Base-by-base conservation (phyloP, 2,113 vertebrate genomes). In the Chitala chitala region DNA sequence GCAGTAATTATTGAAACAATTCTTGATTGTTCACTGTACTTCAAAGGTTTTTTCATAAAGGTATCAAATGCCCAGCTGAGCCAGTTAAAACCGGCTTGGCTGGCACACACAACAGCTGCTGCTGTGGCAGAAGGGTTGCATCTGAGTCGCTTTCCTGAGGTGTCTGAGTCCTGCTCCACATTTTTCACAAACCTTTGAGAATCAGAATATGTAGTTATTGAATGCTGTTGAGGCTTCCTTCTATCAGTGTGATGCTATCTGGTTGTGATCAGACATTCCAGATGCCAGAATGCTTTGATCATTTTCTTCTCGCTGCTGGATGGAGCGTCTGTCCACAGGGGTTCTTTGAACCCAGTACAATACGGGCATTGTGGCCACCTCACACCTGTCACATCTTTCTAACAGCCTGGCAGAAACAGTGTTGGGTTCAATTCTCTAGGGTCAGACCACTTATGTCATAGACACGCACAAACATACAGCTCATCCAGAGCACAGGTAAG, bases 301-400 rank as follows among this genome's bases (percentile, higher is more conserved):
- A 69, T 22, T 7, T 5, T 26, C 44, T 69, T n/a, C 65, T 24
- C 48, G 10, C 38, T 6, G 38, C 9, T 5, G 64, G 40, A 26
- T 36, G 40, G 64, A 20, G 10, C 64, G n/a, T 66, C 40, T 33
- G 38, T 2, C 4, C 15, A 9, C 20, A 12, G 6, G 40, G 0
- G 20, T 46, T 12, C 40, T 42, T 15, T 36, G n/a, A 22, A n/a
- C 38, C 12, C 36, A 48, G 42, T n/a, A 72, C 71, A 72, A 59
- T 31, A 55, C 54, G 54, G 46, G 40, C 36, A 59, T 59, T 72
- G 71, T 56, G n/a, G 17, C 55, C 64, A 26, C 64, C 36, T 38
- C 38, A 72, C 54, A 72, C 71, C 71, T 59, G 71, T 46, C 42
- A 20, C 10, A 12, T n/a, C 64, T n/a, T 15, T 66, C n/a, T 66